Evolutionary conservation across 1,140 invertebrate genomes (phyloP).

Genomic region (Aphelinus atriplicis): DNA sequence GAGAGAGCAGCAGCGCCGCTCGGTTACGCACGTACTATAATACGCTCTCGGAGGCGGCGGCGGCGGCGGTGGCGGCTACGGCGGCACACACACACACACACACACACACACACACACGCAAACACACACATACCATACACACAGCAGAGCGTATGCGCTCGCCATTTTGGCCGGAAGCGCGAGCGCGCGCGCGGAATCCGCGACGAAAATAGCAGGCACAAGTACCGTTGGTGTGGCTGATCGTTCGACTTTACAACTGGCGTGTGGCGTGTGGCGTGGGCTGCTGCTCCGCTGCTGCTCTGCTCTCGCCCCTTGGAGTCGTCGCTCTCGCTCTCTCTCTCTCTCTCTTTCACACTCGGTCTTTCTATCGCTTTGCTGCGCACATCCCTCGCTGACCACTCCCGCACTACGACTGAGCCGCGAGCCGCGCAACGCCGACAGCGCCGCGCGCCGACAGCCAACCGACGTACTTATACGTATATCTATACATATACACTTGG

Average conservation of each 20-base stretch:
- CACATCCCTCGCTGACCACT: slow-evolving; percentile 65
- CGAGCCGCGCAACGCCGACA: slow-evolving; percentile 51
- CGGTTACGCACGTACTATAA: no score
- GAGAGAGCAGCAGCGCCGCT: no score
- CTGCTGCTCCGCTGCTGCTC: background rate
- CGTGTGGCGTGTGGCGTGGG: no score
- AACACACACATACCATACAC: background rate
- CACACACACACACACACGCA: background rate
- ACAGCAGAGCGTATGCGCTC: no score
- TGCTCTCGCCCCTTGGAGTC: slow-evolving; percentile 6
- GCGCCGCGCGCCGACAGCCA: slow-evolving; percentile 48
- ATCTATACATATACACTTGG: no score
- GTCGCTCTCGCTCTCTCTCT: slow-evolving; percentile 21
- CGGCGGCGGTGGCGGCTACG: background rate
- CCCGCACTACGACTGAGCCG: slow-evolving; percentile 63
- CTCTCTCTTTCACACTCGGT: slow-evolving; percentile 22
- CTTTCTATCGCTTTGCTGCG: slow-evolving; percentile 51
- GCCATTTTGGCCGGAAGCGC: background rate
- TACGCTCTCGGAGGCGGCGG: no score
- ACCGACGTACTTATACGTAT: no score
- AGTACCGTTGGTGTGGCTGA: no score
- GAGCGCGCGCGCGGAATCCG: slow-evolving; percentile 20
- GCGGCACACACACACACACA: background rate
- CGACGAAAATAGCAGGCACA: no score
- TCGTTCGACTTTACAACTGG: no score